Conservation (phyloP, 2,113 vertebrate genomes). For the Crotalus viridis region DNA sequence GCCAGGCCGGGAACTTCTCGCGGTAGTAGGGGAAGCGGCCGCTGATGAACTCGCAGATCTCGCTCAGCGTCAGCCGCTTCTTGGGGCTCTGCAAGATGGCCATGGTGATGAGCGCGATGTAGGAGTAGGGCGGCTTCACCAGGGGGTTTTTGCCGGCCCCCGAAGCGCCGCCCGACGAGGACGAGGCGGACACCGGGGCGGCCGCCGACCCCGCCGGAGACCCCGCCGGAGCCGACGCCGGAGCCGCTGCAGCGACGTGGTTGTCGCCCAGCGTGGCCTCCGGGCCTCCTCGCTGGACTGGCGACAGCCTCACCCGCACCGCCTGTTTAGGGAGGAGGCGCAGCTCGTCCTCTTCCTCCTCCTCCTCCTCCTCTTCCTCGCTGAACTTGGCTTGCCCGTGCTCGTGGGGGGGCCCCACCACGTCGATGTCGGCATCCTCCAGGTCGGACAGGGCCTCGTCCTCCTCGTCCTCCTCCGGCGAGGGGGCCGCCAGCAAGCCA, state of each 20-base stretch:
- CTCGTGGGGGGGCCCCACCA: conserved; percentile 79
- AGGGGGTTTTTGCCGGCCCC: conserved; percentile 72
- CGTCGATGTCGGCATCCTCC: conserved; percentile 93
- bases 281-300: not conserved
- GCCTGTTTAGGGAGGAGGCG: conserved; percentile 29
- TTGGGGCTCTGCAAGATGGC: conserved; percentile 95
- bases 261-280: conserved; percentile 13
- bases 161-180: conserved; percentile 42
- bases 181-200: not conserved
- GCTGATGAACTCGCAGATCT: conserved; percentile 98
- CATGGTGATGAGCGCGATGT: conserved; percentile 97
- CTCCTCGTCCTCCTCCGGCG: conserved; percentile 49
- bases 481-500: conserved; percentile 72
- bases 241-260: conserved; percentile 18
- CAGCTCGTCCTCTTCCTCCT: conserved; percentile 72
- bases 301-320: conserved; percentile 51
- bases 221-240: not conserved
- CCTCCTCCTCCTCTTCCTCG: conserved; percentile 70
- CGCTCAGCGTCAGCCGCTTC: conserved; percentile 91
- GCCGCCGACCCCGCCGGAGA: not conserved
- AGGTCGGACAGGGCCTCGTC: conserved; percentile 67
- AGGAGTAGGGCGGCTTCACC: conserved; percentile 93
- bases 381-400: conserved; percentile 61
- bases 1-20: conserved; percentile 94
- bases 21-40: conserved; percentile 92